Conservation (phyloP, 1,140 invertebrate genomes). For the Drosophila santomea region DNA sequence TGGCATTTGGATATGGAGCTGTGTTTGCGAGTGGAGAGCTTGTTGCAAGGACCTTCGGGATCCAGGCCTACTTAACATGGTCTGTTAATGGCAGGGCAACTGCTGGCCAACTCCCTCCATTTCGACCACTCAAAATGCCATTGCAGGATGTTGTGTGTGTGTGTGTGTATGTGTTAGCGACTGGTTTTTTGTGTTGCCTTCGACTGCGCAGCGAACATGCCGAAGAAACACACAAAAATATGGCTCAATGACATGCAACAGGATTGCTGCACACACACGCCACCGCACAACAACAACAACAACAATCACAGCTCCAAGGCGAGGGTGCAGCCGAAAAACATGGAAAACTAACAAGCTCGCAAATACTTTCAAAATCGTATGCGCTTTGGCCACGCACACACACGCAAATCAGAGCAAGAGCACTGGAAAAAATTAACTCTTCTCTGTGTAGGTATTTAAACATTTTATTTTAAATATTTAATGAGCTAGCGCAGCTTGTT, state of each 20-base stretch:
- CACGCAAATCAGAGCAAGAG: conserved; percentile 9
- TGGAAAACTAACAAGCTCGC: conserved; percentile 73
- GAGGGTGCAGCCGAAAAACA: conserved; percentile 64
- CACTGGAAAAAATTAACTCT: background rate
- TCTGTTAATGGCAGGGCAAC: conserved; percentile 29
- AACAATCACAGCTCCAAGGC: conserved; percentile 23
- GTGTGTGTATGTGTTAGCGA: conserved; percentile 1
- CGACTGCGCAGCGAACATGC: conserved; percentile 57
- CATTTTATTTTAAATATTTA: background rate
- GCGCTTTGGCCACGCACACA: conserved; percentile 52
- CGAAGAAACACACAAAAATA: conserved; percentile 71
- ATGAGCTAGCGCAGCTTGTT: too few species aligned
- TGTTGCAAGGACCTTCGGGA: background rate
- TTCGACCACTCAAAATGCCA: conserved; percentile 56
- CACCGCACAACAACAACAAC: conserved; percentile 44
- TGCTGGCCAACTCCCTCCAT: background rate
- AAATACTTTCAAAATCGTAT: conserved; percentile 81
- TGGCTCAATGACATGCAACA: conserved; percentile 81
- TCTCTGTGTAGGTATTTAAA: background rate
- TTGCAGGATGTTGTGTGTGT: conserved; percentile 44
- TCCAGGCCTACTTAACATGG: conserved; percentile 29
- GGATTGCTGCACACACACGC: conserved; percentile 51
- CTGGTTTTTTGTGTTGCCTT: conserved; percentile 30
- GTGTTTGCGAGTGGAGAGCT: background rate
- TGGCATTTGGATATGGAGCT: background rate